Conservation (phyloP, 2,113 vertebrate species). For the Epinephelus moara region DNA sequence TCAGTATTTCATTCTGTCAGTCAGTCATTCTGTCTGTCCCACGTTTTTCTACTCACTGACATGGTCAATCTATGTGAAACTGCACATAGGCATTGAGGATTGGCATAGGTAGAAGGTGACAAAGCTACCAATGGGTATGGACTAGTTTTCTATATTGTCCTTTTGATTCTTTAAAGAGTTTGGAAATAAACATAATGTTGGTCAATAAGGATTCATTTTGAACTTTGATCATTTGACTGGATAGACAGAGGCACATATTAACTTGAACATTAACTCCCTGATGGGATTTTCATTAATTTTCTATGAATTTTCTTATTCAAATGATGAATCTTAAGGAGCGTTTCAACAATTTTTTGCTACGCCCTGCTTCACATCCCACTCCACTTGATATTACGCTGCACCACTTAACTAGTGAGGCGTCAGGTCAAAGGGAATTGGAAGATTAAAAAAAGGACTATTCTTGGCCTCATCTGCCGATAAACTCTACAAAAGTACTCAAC, state of each 20-base stretch:
- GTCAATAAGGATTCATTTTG: too few relatives aligned
- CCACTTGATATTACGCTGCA: not conserved
- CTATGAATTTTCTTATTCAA: not conserved
- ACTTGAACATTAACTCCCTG: not conserved
- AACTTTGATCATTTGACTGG: not conserved
- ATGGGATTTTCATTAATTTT: not conserved
- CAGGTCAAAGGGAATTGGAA: not conserved
- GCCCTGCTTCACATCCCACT: not conserved
- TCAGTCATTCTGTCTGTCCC: too few relatives aligned
- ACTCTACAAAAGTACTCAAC: not conserved
- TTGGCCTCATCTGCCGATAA: not conserved
- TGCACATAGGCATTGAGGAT: too few relatives aligned
- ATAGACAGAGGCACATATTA: not conserved
- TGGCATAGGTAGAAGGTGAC: too few relatives aligned
- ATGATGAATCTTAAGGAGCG: not conserved
- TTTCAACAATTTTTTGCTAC: not conserved
- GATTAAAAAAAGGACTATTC: not conserved
- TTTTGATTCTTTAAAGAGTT: too few relatives aligned
- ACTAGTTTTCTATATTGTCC: too few relatives aligned
- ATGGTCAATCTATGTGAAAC: too few relatives aligned
- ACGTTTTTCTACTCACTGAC: too few relatives aligned
- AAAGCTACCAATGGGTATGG: too few relatives aligned
- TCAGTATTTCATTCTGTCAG: too few relatives aligned
- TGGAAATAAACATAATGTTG: too few relatives aligned
- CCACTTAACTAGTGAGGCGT: not conserved